Base-by-base conservation (phyloP, 2,113 vertebrate species). In the Hippocampus zosterae region DNA sequence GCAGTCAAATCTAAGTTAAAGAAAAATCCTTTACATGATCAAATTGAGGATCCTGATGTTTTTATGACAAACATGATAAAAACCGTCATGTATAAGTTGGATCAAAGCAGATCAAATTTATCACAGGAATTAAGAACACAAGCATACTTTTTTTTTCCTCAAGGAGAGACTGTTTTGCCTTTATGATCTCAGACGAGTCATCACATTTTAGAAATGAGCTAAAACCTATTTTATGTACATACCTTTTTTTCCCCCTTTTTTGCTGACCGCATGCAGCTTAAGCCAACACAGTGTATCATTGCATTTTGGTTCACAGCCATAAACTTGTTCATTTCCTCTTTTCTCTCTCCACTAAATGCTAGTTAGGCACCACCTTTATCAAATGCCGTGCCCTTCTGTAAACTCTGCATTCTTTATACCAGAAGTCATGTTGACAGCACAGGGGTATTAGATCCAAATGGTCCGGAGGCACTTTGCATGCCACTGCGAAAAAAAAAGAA, bases 221-320 rank as follows among this genome's bases (percentile, higher is more conserved):
- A 92, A 91, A 92, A 92, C 90, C 91, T 88, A 90, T 92, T 92
- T 90, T 89, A 89, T 91, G 84, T 73, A 81, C 82, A 85, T 86
- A 89, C 87, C 87, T 90, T 88, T 85, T 72, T 87, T 81, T 63
- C 84, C 75, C 87, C 84, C 72, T 86, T 81, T 65, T 84, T 76
- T 88, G 76, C 81, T 88, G 82, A 86, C 88, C 84, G 77, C 82
- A 82, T 76, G 84, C 88, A 87, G 91, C 90, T 89, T 82, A 83
- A 86, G 82, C 74, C 83, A 80, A 75, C 53, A 76, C 72, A 72
- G 42, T 77, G 87, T 85, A 82, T 90, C 70, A 72, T 61, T 79
- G 75, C 72, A 81, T 84, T 85, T 85, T 74, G 68, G 77, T 84
- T 86, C 86, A 89, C 82, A 87, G 85, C 81, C 86, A 90, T 91